Evolutionary conservation across 2,797 vertebrate species (phyloP).

Genomic region (Ambastaia sidthimunki): DNA sequence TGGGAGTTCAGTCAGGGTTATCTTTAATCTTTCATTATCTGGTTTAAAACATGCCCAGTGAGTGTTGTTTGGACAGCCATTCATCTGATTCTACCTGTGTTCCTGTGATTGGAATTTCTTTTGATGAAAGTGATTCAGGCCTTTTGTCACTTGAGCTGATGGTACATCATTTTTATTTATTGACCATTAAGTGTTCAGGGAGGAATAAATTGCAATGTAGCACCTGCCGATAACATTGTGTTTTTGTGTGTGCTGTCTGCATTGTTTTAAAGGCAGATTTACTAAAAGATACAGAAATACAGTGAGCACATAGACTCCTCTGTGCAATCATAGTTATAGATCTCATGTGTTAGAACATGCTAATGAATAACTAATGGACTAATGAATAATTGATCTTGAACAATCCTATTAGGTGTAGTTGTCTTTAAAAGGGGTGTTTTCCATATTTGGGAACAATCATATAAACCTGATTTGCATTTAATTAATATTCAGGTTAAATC

Average conservation of each 20-base stretch:
- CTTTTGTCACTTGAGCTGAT: conserved; percentile 27
- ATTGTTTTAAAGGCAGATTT: not conserved
- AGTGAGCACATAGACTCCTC: conserved; percentile 3
- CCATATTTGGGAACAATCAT: conserved; percentile 40
- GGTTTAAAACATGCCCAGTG: not conserved
- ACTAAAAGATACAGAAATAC: not conserved
- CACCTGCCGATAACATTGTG: not conserved
- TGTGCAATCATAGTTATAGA: conserved; percentile 42
- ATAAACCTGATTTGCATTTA: conserved; percentile 50
- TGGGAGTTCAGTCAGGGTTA: conserved; percentile 10
- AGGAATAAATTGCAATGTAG: not conserved
- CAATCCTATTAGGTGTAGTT: conserved; percentile 47
- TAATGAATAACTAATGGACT: conserved; percentile 13
- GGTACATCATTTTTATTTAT: conserved; percentile 5
- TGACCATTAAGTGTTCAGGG: not conserved
- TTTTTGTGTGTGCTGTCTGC: not conserved
- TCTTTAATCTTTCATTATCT: conserved; percentile 38
- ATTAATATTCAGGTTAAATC: conserved; percentile 44
- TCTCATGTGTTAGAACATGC: conserved; percentile 22
- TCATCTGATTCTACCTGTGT: not conserved
- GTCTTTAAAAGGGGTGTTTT: conserved; percentile 35
- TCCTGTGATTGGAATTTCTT: conserved; percentile 16
- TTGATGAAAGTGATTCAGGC: not conserved
- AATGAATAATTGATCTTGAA: conserved; percentile 40
- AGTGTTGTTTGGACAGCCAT: conserved; percentile 19